These are phyloP conservation scores for Lasioglossum zephyrum DNA, from an alignment of 2,888 invertebrate genomes.

Conservation along the genomic window DNA sequence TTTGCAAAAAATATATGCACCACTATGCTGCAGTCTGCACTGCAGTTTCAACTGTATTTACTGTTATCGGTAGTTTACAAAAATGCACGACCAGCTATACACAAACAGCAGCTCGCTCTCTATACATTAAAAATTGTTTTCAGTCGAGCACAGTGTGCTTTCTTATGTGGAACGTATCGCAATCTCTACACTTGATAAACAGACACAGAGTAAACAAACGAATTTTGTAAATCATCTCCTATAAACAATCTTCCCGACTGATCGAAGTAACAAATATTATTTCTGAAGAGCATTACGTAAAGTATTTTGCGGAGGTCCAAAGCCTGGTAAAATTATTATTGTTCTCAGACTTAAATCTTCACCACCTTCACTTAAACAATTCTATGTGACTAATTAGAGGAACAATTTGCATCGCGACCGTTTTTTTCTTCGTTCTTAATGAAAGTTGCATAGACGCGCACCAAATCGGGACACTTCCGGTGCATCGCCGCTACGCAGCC, in stretches of 20 bases:
- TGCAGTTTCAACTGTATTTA: neutral
- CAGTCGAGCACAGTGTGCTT: neutral
- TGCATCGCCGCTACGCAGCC: neutral
- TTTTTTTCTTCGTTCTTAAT: constrained; percentile 1
- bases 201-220: neutral
- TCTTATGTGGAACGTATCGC: neutral
- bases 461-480: constrained; percentile 24
- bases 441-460: constrained; percentile 16
- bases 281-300: too few relatives aligned
- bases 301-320: neutral
- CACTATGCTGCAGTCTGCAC: neutral
- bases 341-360: too few relatives aligned
- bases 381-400: too few relatives aligned
- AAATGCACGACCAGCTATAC: neutral
- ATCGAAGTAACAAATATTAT: neutral
- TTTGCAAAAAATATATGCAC: neutral
- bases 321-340: neutral
- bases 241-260: neutral
- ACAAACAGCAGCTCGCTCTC: neutral
- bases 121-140: neutral
- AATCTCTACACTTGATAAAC: neutral
- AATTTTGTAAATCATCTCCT: neutral
- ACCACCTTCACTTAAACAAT: too few relatives aligned
- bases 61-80: constrained; percentile 3
- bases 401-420: too few relatives aligned